phyloP scores from a whole-genome alignment of 2,797 vertebrate genomes.

The Distichodus sexfasciatus region DNA sequence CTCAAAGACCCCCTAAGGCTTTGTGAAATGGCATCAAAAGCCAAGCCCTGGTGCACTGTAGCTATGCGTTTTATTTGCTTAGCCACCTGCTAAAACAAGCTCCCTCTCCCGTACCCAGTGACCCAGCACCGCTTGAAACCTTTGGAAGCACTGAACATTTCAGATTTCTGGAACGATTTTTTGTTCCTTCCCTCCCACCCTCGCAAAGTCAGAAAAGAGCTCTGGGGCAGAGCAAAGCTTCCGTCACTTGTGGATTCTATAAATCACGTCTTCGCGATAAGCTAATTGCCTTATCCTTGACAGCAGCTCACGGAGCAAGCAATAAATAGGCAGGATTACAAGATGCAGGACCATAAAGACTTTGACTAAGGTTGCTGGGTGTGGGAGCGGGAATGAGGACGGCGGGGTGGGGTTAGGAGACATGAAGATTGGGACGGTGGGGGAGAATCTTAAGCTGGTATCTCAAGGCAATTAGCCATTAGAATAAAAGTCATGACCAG shows the following conservation, averaged over 20 bases:
- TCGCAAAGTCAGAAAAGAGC: constrained; percentile 46
- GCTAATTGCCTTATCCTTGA: constrained; percentile 86
- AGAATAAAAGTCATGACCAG: no score
- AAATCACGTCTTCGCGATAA: constrained; percentile 80
- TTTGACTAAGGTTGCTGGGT: constrained; percentile 65
- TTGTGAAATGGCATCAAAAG: constrained; percentile 46
- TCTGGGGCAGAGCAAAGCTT: constrained; percentile 54
- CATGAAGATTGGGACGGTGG: constrained; percentile 10
- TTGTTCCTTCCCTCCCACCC: constrained; percentile 53
- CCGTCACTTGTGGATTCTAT: constrained; percentile 68
- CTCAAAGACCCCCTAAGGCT: constrained; percentile 40
- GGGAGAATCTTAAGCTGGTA: not conserved
- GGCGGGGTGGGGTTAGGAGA: not conserved
- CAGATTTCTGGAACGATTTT: constrained; percentile 33
- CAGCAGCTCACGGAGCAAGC: constrained; percentile 71
- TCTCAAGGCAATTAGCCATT: not conserved
- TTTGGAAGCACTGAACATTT: constrained; percentile 3
- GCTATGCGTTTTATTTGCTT: constrained; percentile 41
- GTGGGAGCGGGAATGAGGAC: constrained; percentile 42
- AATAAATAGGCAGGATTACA: constrained; percentile 75
- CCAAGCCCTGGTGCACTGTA: constrained; percentile 49
- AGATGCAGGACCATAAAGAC: constrained; percentile 76
- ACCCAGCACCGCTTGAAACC: constrained; percentile 9
- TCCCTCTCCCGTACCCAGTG: not conserved
- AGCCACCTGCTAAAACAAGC: constrained; percentile 39